phyloP scores from a whole-genome alignment of 2,888 invertebrate genomes.

The Chrysomela aeneicollis region DNA sequence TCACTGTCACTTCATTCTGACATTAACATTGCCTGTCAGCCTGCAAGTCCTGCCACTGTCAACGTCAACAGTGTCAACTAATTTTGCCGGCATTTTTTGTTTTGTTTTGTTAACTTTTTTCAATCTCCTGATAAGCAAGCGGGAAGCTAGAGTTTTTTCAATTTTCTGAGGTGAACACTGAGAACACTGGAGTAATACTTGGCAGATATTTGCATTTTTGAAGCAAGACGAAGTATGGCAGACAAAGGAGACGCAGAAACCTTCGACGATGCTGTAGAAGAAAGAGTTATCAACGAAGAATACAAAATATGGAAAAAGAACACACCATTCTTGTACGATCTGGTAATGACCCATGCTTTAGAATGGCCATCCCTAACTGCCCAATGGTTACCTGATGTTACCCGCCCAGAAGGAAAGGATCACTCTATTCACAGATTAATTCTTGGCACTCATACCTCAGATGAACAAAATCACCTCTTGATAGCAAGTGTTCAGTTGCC shows the following conservation, averaged over 20 bases:
- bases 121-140: no score
- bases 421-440: constrained; percentile 97
- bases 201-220: no score
- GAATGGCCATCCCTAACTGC: constrained; percentile 99
- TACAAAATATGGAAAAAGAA: constrained; percentile 99
- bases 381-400: constrained; percentile 99
- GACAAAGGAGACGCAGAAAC: constrained; percentile 82
- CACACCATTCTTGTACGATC: constrained; percentile 96
- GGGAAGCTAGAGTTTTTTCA: no score
- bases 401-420: constrained; percentile 97
- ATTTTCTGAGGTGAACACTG: no score
- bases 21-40: no score
- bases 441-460: constrained; percentile 98
- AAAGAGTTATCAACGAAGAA: constrained; percentile 98
- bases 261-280: constrained; percentile 95
- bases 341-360: constrained; percentile 99
- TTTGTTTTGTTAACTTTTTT: no score
- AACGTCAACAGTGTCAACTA: no score
- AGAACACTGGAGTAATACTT: no score
- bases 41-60: no score
- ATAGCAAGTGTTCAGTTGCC: constrained; percentile 99
- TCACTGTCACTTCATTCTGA: no score
- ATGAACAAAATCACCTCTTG: constrained; percentile 98
- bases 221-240: constrained; percentile 62
- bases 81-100: no score